Base-by-base conservation (phyloP, 2,797 vertebrate genomes). In the Hydrolagus colliei region DNA sequence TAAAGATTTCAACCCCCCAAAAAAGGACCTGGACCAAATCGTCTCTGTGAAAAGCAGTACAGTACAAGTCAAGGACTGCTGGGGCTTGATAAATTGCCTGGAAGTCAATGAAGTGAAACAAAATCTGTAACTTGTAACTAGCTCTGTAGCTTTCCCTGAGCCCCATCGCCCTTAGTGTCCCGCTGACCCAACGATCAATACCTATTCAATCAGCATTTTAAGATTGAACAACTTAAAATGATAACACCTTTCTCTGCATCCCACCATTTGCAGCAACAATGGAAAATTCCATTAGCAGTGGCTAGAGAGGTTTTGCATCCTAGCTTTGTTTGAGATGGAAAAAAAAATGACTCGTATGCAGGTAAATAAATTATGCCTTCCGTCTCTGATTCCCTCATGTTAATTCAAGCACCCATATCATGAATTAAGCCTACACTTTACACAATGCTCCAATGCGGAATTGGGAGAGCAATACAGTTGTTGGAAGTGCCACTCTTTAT, bases 91-190 rank as follows among this genome's bases (percentile, higher is more conserved):
- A 52, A 52, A 59, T 77, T 77, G 75, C 61, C 75, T 77, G 75
- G 75, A 77, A 41, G 59, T 52, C 9, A 77, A 59, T 77, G 16
- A 77, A 61, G 75, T 77, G 75, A 76, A 76, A 20, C 74, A 76
- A 20, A 76, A 52, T 3, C 41, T 52, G 41, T 52, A 52, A n/a
- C 9, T 41, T 77, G 75, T 77, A 77, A 77, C 75, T 10, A 77
- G 75, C 59, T 61, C 52, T 77, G 52, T 41, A 59, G 12, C 16
- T 11, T 61, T 16, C 35, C 75, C 75, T 77, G 16, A 77, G 20
- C 75, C 18, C 52, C 52, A n/a, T 77, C 20, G 18, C 52, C 9
- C 2, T 61, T n/a, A 41, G 59, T n/a, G 75, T 77, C 75, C 41
- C 52, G 59, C 1, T 52, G 52, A 77, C 75, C 75, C 52, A 41